phyloP scores from a whole-genome alignment of 2,113 vertebrate species.

The Notothenia coriiceps region DNA sequence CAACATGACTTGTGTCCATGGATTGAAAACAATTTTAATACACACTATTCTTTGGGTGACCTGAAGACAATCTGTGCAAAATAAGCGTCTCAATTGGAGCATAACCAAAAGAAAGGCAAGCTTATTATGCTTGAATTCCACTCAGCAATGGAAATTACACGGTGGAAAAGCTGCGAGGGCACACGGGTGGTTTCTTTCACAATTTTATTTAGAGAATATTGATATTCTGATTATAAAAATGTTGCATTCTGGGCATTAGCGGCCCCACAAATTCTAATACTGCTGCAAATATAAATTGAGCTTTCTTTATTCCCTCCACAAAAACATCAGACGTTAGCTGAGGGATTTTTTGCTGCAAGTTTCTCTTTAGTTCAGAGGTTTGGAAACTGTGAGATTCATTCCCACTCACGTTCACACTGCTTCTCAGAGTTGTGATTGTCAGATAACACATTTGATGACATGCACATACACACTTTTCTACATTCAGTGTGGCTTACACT shows the following conservation, averaged over 20 bases:
- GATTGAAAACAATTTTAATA: background rate
- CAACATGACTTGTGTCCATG: background rate
- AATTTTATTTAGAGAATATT: too few species aligned
- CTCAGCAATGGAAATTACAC: background rate
- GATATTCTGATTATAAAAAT: too few species aligned
- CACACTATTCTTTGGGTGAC: background rate
- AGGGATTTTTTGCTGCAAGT: background rate
- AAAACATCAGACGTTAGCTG: background rate
- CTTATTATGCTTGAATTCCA: background rate
- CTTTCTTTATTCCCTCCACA: background rate
- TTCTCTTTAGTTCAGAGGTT: background rate
- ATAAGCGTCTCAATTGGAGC: slow-evolving; percentile 23
- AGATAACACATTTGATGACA: too few species aligned
- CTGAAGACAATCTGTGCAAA: too few species aligned
- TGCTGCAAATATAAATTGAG: too few species aligned
- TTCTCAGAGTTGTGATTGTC: too few species aligned
- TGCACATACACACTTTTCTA: too few species aligned
- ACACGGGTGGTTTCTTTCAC: background rate
- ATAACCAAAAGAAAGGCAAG: background rate
- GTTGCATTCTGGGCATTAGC: too few species aligned
- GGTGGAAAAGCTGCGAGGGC: background rate
- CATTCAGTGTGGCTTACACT: too few species aligned
- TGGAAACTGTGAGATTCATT: background rate
- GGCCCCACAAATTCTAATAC: too few species aligned
- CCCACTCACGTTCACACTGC: too few species aligned